A percentile compares a stretch with the other conserved stretches of the same genome.
These are phyloP conservation scores for Crambe crambe DNA, from an alignment of 37 sponge, comb jelly and placozoan species.

Conservation along the genomic window DNA sequence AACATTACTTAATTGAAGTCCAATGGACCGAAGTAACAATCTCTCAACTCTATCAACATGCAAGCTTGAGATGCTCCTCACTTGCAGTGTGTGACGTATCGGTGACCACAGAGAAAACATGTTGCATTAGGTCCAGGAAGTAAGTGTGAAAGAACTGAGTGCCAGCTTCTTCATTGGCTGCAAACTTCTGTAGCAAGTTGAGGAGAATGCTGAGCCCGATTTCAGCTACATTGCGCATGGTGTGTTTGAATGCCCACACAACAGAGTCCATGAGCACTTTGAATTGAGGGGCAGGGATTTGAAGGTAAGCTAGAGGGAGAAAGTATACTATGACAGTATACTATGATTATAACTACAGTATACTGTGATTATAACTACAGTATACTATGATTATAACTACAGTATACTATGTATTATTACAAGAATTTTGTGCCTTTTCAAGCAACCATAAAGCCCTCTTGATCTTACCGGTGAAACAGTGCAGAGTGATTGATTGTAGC, in stretches of 20 bases:
- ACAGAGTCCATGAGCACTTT: conserved; percentile 91
- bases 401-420: background rate
- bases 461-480: conserved; percentile 88
- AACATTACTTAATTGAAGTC: too few species aligned
- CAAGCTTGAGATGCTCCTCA: too few species aligned
- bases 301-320: conserved; percentile 69
- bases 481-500: conserved; percentile 78
- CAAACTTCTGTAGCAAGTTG: conserved; percentile 76
- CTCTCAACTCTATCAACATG: too few species aligned
- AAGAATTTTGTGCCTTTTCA: too few species aligned
- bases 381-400: background rate
- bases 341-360: background rate
- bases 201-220: conserved; percentile 79
- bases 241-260: conserved; percentile 97
- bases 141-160: conserved; percentile 91
- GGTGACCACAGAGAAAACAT: conserved; percentile 92
- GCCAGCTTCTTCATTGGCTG: conserved; percentile 46
- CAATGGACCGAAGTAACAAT: too few species aligned
- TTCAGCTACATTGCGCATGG: conserved; percentile 97
- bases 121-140: conserved; percentile 84
- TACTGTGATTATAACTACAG: background rate
- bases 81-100: conserved; percentile 92
- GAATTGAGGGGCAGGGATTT: conserved; percentile 86
- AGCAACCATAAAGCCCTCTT: too few species aligned
- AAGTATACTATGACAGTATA: background rate